Evolutionary conservation across 1,140 invertebrate species (phyloP), one percentile per base, ranked within the genome.

Genomic region (Drosophila virilis): DNA sequence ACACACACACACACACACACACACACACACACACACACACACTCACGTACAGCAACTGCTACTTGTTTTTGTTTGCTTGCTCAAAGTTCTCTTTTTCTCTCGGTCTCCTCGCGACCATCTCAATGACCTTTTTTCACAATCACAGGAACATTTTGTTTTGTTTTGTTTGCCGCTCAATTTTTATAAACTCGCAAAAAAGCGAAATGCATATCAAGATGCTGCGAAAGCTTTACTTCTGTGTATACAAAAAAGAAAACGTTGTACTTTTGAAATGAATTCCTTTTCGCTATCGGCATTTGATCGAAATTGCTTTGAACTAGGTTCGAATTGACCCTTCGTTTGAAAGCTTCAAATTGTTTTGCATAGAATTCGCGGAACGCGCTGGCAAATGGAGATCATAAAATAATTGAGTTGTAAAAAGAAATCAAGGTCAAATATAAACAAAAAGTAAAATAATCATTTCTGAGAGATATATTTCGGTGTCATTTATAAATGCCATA

Each of bases 61-160:
- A 46, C 55, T 67, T 73, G 70, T 67, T 58, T 28, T 52, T 37
- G 65, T 68, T 50, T 64, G 28, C 22, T 13, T 50, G 48, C 51
- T 62, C 8, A 17, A 42, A 15, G 33, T 52, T 37, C 59, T 52
- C 22, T 12, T 42, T 6, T 33, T 61, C 12, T 10, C 32, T 22
- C 10, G 8, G 6, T 28, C 22, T 28, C 32, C 51, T 6, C 7
- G 0, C 15, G 48, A 13, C 17, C 42, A 70, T 59, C 52, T 45
- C 64, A 68, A 61, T 74, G 71, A 69, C 71, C 71, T 74, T 64
- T 74, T 71, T 28, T 28, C 22, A 5, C 67, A 74, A 70, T 71
- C 64, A 74, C 43, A 57, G 50, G 59, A 68, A 48, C 17, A 28
- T 28, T 5, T 28, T 50, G 38, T 45, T 12, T 54, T 55, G 52